Evolutionary conservation across 2,888 invertebrate genomes (phyloP).

Genomic region (Sipha maydis): DNA sequence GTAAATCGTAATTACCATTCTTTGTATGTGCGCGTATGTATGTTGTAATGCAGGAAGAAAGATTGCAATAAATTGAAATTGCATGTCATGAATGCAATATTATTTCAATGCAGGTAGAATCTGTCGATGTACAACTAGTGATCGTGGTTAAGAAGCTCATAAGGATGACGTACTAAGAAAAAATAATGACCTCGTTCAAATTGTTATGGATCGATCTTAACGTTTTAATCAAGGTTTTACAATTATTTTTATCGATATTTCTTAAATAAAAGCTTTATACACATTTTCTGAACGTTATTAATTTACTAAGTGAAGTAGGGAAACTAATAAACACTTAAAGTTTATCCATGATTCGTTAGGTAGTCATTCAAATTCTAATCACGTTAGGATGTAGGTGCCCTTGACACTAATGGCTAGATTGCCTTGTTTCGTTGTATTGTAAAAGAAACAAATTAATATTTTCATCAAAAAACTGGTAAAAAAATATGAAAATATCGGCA

Average conservation of each 20-base stretch:
- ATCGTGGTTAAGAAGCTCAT: neutral
- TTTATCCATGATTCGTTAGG: neutral
- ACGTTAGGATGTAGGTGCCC: slow-evolving; percentile 27
- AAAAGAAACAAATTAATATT: neutral
- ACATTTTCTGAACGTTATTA: neutral
- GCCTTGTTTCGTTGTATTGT: slow-evolving; percentile 19
- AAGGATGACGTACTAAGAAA: neutral
- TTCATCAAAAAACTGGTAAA: neutral
- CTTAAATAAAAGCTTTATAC: neutral
- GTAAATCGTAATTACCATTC: neutral
- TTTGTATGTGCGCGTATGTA: neutral
- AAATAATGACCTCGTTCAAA: slow-evolving; percentile 34
- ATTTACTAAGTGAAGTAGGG: neutral
- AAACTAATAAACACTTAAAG: neutral
- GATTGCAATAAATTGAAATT: slow-evolving; percentile 16
- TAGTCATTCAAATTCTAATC: slow-evolving; percentile 5
- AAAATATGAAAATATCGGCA: neutral
- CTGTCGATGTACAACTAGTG: slow-evolving; percentile 9
- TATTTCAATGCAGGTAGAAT: neutral
- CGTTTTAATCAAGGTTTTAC: neutral
- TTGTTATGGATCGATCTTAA: neutral
- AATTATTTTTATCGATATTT: neutral
- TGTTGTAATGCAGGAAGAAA: slow-evolving; percentile 21
- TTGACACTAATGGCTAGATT: slow-evolving; percentile 32
- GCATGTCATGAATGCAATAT: slow-evolving; percentile 17